Base-by-base conservation (phyloP, 2,797 vertebrate genomes). In the Eurystomus glaucurus region DNA sequence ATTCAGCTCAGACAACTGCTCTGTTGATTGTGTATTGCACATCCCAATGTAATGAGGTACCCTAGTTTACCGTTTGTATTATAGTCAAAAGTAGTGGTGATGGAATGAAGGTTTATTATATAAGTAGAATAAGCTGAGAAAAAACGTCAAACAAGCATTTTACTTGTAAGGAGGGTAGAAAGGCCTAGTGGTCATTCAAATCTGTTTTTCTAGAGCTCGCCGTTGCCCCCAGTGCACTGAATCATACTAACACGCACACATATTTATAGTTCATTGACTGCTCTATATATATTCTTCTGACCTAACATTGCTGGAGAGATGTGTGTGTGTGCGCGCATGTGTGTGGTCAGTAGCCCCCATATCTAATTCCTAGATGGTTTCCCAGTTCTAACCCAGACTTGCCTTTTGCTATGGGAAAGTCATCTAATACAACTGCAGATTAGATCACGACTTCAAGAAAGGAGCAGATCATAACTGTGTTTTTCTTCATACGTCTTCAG, bases 21-120 rank as follows among this genome's bases (percentile, higher is more conserved):
- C 90, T 91, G 88, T 90, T 13, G 0, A 81, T 93, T 88, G 91
- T 97, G 74, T 96, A 94, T 96, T 90, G 90, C 97, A 96, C 96
- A 91, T 57, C 87, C 91, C 75, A 74, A 35, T 82, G 95, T 97
- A 93, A 95, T 79, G 93, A 98, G 91, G 94, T 95, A 88, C 48
- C 91, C 81, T 86, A 94, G 96, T 97, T 97, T 93, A 93, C 91
- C 76, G 91, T 96, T 35, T 97, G 93, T 95, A 96, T 96, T 97
- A 96, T 88, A 97, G 95, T 88, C 60, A 97, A 96, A 96, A 92
- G 68, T 94, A 95, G 88, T 60, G 86, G 88, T 94, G 76, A 70
- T 65, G 90, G 76, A 95, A 93, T 39, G 81, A 54, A 96, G 75
- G 85, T 83, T 95, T 93, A 83, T 94, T 82, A 72, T 58, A 90